These are phyloP conservation scores for Rosalia funebris DNA, from an alignment of 2,888 invertebrate species.

Conservation along the genomic window DNA sequence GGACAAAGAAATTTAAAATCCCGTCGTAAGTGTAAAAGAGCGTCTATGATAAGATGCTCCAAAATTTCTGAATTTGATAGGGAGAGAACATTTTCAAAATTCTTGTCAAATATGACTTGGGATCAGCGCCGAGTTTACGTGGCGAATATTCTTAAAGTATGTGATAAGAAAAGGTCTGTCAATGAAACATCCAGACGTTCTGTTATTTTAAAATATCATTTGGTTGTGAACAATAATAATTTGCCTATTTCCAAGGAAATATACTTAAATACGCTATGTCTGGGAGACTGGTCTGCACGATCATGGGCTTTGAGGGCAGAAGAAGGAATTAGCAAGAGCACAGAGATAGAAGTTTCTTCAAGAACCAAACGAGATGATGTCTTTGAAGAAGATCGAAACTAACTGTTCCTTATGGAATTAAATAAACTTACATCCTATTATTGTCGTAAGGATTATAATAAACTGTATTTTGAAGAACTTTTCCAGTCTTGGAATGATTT, in stretches of 20 bases:
- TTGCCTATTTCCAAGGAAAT: conserved; percentile 20
- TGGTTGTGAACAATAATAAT: conserved; percentile 9
- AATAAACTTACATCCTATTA: conserved; percentile 28
- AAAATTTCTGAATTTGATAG: no score
- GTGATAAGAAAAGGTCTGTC: conserved; percentile 9
- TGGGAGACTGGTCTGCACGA: conserved; percentile 16
- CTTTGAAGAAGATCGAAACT: conserved; percentile 3
- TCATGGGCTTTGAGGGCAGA: conserved; percentile 3
- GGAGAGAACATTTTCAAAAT: no score
- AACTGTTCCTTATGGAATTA: conserved; percentile 8
- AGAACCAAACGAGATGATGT: conserved; percentile 2
- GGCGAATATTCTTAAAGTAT: not conserved
- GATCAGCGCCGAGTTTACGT: conserved; percentile 7
- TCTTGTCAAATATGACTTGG: conserved; percentile 1
- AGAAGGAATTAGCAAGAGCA: conserved; percentile 13
- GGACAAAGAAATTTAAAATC: conserved; percentile 5
- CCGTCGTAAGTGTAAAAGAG: not conserved
- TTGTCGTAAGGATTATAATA: conserved; percentile 31
- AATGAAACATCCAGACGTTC: not conserved
- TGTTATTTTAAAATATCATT: not conserved
- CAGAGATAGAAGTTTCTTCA: conserved; percentile 11
- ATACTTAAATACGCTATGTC: conserved; percentile 13
- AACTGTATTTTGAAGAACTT: conserved; percentile 39
- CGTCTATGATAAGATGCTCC: no score
- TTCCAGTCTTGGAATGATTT: conserved; percentile 35